Base-by-base conservation (phyloP, 2,797 vertebrate species). In the Molossus molossus region DNA sequence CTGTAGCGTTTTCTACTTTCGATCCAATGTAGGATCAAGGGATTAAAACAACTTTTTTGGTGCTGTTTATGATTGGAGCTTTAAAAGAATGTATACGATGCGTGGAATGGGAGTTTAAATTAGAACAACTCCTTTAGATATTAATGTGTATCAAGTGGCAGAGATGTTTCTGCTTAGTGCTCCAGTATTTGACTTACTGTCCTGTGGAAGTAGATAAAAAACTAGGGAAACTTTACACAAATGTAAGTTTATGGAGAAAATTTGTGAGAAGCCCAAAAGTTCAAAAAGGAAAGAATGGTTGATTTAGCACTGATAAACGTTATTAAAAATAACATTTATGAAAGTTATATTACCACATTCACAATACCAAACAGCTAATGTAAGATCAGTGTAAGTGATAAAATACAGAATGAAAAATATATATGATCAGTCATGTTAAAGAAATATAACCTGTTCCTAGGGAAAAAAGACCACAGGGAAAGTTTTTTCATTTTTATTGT, bases 321-420 rank as follows among this genome's bases (percentile, higher is more conserved):
- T 48, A 48, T 88, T 87, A 91, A 88, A 86, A 87, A 60, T 45
- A 55, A 58, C 48, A 70, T 18, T 92, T 75, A 33, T 53, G 50
- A 77, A 88, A 40, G n/a, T 67, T 92, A 33, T 60, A 88, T 55
- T 29, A 21, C 55, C 55, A 64, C 1, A 72, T 64, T 50, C 60
- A 50, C 50, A 48, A 64, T 73, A 60, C 37, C 17, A 77, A 93
- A 45, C 13, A 67, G 76, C 69, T 81, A 75, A 29, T 4, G 13
- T 67, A 70, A 95, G 64, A 53, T 17, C 13, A 62, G 25, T 1
- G 1, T 50, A 65, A 92, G 48, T 37, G 37, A 87, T 67, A 70
- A 82, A 65, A 53, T 87, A 65, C 10, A 53, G 40, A 90, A 72
- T 65, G 45, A 72, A 64, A 89, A 76, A 64, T 7, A 6, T 37